A percentile compares a stretch with the other conserved stretches of the same genome.
phyloP scores from a whole-genome alignment of 92 coral and sea anemone genomes.

The Palythoa heliodiscus region DNA sequence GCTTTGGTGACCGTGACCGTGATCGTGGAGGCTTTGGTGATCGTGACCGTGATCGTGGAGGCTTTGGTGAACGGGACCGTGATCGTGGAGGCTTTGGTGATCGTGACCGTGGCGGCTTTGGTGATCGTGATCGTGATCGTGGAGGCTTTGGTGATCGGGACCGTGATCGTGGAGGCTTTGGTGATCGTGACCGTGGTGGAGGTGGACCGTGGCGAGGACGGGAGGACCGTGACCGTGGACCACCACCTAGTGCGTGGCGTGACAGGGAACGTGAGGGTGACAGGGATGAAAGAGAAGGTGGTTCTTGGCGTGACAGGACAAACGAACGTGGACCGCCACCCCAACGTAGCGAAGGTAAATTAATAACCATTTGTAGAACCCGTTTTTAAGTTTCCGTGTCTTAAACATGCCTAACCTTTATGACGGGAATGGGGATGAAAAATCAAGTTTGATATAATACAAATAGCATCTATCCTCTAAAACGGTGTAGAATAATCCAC shows the following conservation, averaged over 20 bases:
- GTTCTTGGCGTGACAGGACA: slow-evolving; percentile 44
- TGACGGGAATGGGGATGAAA: background rate
- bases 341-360: slow-evolving; percentile 32
- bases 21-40: background rate
- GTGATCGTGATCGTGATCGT: slow-evolving; percentile 6
- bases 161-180: slow-evolving; percentile 11
- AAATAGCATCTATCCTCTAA: too few species aligned
- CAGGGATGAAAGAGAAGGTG: slow-evolving; percentile 39
- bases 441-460: too few species aligned
- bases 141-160: slow-evolving; percentile 22
- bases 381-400: background rate
- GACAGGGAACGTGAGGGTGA: slow-evolving; percentile 47
- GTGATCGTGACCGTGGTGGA: slow-evolving; percentile 48
- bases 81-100: slow-evolving; percentile 36
- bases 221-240: slow-evolving; percentile 70
- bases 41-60: slow-evolving; percentile 5
- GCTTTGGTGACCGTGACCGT: background rate
- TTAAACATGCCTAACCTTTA: background rate
- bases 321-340: slow-evolving; percentile 45
- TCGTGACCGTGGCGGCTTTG: background rate
- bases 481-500: too few species aligned
- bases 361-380: background rate
- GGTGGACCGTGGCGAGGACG: slow-evolving; percentile 61
- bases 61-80: background rate
- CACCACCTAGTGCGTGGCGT: slow-evolving; percentile 44